phyloP scores from a whole-genome alignment of 2,797 vertebrate genomes.

The Loriculus beryllinus region DNA sequence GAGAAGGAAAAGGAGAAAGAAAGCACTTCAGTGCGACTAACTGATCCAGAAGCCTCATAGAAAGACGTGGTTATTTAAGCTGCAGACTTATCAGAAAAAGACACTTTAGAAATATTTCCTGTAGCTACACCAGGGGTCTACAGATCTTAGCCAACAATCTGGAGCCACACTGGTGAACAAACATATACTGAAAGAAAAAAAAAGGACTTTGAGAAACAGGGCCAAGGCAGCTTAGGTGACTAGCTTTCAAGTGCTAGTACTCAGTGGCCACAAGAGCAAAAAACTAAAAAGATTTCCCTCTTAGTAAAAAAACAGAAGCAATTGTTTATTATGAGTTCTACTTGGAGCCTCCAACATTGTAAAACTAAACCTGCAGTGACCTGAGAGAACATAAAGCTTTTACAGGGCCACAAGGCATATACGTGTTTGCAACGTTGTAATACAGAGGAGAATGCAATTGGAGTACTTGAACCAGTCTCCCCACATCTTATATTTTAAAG shows the following conservation, averaged over 20 bases:
- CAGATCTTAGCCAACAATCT: constrained; percentile 52
- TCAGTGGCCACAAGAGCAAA: constrained; percentile 62
- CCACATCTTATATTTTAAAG: not conserved
- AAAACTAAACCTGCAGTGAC: constrained; percentile 55
- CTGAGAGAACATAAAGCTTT: constrained; percentile 23
- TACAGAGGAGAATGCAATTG: not conserved
- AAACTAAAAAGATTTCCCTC: constrained; percentile 35
- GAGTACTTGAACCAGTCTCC: not conserved
- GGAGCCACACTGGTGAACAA: constrained; percentile 43
- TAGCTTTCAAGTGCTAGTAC: constrained; percentile 43
- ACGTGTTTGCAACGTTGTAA: not conserved
- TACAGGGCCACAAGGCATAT: constrained; percentile 3
- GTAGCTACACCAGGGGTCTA: constrained; percentile 52
- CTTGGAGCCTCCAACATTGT: constrained; percentile 34
- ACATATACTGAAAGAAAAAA: not conserved
- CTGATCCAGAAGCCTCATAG: not conserved
- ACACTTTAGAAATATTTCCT: constrained; percentile 53
- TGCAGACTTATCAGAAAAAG: constrained; percentile 47
- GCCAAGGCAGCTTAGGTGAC: constrained; percentile 36
- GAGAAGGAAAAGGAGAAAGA: not conserved
- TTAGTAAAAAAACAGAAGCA: constrained; percentile 57
- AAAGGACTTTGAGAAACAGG: constrained; percentile 24
- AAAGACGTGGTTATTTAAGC: constrained; percentile 41
- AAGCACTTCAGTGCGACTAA: not conserved
- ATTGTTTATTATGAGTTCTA: constrained; percentile 60